Evolutionary conservation across 2,888 invertebrate species (phyloP), one percentile per base, ranked within the genome.

Genomic region (Laspeyria flexula): DNA sequence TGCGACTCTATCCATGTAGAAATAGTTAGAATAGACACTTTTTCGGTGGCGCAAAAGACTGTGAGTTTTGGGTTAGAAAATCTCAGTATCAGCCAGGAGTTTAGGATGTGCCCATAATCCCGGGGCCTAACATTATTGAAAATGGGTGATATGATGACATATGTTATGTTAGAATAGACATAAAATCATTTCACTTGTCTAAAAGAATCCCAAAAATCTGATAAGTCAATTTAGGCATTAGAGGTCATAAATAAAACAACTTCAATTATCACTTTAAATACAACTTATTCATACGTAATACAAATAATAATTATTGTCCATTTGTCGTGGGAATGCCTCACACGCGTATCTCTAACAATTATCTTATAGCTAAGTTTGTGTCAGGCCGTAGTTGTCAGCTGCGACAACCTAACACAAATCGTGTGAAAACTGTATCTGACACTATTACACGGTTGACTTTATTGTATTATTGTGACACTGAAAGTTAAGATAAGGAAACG

Each of bases 321-420:
- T 51, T 21, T 51, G 50, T 38, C 53, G 66, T 70, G 71, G 71
- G 62, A 65, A 65, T 39, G 35, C 49, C 50, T 42, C 48, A 49
- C 66, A 50, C 47, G 23, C 34, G 42, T 6, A 29, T 30, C 13
- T 29, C 34, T 37, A 40, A 65, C 18, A 39, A 29, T 55, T 46
- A 42, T 15, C 29, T 40, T 42, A 43, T 18, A 21, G 37, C 13
- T 65, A 46, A 48, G 35, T 37, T 49, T 49, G 38, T 50, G 60
- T 60, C 43, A 42, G 35, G 21, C 15, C 9, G 13, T 21, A 12
- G 37, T 23, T 33, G 38, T 12, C 27, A 33, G 43, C 25, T 33
- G 25, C 45, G 50, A 55, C 61, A 38, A 31, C 49, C 49, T 31
- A 48, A 51, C 60, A 64, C 60, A 60, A 43, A 30, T 27, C 16